phyloP scores from a whole-genome alignment of 1,140 invertebrate genomes.

The Cherax destructor region DNA sequence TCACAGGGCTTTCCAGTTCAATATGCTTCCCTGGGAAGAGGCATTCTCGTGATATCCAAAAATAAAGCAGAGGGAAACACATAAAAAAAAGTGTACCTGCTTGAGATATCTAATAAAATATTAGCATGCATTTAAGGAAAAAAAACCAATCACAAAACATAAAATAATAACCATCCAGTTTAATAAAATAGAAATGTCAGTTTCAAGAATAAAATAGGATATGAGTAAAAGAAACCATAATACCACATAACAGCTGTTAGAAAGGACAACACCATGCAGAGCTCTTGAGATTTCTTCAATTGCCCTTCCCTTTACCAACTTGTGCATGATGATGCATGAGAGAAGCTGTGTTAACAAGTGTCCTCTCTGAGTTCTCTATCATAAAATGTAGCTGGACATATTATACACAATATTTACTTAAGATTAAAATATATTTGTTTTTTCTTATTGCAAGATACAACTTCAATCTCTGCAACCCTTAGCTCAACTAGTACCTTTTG shows the following conservation, averaged over 20 bases:
- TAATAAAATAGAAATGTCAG: background rate
- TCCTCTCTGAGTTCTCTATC: background rate
- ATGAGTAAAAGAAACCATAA: background rate
- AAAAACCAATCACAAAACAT: background rate
- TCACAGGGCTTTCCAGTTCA: too few relatives aligned
- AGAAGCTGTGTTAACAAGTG: background rate
- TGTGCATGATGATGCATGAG: conserved; percentile 36
- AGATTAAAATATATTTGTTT: too few relatives aligned
- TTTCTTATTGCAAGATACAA: too few relatives aligned
- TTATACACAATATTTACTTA: too few relatives aligned
- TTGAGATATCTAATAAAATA: background rate
- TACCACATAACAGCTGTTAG: background rate
- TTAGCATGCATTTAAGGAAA: background rate
- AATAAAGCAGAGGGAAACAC: too few relatives aligned
- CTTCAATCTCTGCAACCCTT: too few relatives aligned
- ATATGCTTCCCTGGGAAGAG: too few relatives aligned
- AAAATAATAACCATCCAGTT: conserved; percentile 10
- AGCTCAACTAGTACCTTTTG: too few relatives aligned
- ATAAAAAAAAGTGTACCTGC: too few relatives aligned
- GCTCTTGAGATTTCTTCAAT: conserved; percentile 24
- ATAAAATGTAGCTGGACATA: too few relatives aligned
- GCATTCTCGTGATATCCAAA: too few relatives aligned
- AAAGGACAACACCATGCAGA: conserved; percentile 40
- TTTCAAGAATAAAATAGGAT: background rate
- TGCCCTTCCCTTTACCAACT: conserved; percentile 57